Base-by-base conservation (phyloP, 2,113 vertebrate species). In the Periophthalmodon schlosseri region DNA sequence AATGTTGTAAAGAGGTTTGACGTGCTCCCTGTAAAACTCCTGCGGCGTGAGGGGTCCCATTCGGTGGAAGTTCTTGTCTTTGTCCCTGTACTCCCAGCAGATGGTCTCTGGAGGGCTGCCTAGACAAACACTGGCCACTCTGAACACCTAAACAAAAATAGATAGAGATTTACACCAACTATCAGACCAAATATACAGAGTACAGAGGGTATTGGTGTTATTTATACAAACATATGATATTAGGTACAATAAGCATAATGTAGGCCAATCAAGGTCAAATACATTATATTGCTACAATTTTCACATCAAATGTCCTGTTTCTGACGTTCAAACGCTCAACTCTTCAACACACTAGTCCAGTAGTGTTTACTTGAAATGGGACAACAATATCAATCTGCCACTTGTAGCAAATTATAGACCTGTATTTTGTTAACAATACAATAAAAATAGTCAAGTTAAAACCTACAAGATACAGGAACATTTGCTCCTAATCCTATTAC, bases 51-150 rank as follows among this genome's bases (percentile, higher is more conserved):
- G 56, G 0, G 96, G 96, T 63, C 96, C 97, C 0, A 97, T 93
- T 28, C 95, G 96, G 83, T 99, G 94, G 84, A 97, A 99, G 77
- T 90, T 95, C 91, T 99, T 99, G 79, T 99, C 97, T 91, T 99
- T 99, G 81, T 99, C 97, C 69, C 96, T 89, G 92, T 96, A 99
- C 73, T 99, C 97, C 98, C 98, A 99, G 81, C 93, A 95, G 91
- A 99, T 95, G 20, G 94, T 96, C 58, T 97, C 95, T 0, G 97
- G 97, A 66, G 98, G 98, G 86, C 87, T 99, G 78, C 98, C 97
- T 87, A 99, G 86, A 91, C 97, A 99, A 74, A 97, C 95, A 61
- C 94, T 96, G 83, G 94, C 96, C 90, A 99, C 96, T 84, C 96
- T 92, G 89, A 96, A 98, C 24, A 99, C 95, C 97, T 99, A 78